Evolutionary conservation across 2,888 invertebrate genomes (phyloP).

Genomic region (Hetaerina titia): DNA sequence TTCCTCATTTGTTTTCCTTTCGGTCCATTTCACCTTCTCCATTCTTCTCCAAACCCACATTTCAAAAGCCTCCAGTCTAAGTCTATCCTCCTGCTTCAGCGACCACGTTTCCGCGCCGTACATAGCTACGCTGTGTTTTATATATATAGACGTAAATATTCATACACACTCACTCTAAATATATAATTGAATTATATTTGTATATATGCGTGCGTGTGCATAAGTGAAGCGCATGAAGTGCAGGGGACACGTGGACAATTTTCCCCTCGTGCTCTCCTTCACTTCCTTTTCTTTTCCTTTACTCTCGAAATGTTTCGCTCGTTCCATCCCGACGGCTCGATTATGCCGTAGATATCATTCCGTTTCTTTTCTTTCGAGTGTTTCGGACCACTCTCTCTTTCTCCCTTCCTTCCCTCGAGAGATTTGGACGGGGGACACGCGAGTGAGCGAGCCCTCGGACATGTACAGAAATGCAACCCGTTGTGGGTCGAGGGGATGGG

Average conservation of each 20-base stretch:
- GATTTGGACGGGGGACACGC: background rate
- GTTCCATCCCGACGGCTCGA: background rate
- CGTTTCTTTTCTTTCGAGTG: background rate
- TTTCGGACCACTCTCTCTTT: background rate
- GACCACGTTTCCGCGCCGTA: too few species aligned
- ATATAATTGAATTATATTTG: too few species aligned
- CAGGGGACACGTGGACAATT: background rate
- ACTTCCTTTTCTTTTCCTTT: background rate
- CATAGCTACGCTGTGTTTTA: too few species aligned
- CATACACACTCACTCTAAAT: too few species aligned
- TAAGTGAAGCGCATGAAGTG: background rate
- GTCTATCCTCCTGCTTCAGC: too few species aligned
- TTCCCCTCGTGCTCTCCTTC: background rate
- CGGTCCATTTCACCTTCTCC: too few species aligned
- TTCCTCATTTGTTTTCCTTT: too few species aligned
- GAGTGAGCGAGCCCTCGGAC: background rate
- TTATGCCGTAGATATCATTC: background rate
- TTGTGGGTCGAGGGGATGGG: background rate
- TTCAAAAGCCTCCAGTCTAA: too few species aligned
- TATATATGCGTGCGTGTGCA: background rate
- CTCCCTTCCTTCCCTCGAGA: background rate
- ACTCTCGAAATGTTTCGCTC: background rate
- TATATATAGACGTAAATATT: too few species aligned
- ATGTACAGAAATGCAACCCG: background rate
- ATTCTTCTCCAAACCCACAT: too few species aligned